Percentiles rank a stretch among this genome's conserved stretches.
phyloP scores from a whole-genome alignment of 2,888 invertebrate species.

The Teleiodes luculella region DNA sequence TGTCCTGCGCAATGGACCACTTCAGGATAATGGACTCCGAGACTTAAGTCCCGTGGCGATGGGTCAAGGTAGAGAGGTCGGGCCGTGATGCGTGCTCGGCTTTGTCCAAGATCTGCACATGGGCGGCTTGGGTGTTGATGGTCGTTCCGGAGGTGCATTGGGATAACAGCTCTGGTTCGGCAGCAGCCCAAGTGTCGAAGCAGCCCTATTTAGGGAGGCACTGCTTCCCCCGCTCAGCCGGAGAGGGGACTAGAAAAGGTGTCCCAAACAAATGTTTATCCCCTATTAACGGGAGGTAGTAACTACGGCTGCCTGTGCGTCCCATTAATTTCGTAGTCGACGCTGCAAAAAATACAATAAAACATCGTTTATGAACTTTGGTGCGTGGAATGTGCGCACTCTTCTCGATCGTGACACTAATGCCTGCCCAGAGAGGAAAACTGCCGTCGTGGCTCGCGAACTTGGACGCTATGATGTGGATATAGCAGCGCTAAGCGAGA shows the following conservation, averaged over 20 bases:
- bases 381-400: conserved; percentile 26
- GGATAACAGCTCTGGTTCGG: conserved; percentile 21
- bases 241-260: conserved; percentile 30
- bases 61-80: no score
- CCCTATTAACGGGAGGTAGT: not conserved
- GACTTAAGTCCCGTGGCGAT: no score
- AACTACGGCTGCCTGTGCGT: not conserved
- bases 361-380: not conserved
- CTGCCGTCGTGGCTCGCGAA: conserved; percentile 29
- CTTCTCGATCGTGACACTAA: conserved; percentile 24
- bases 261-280: conserved; percentile 11
- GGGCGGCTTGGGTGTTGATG: no score
- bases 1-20: no score
- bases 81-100: no score
- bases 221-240: conserved; percentile 28
- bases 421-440: conserved; percentile 26
- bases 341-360: not conserved
- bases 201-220: conserved; percentile 28
- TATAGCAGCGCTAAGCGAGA: conserved; percentile 31
- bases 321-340: not conserved
- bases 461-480: conserved; percentile 25
- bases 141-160: conserved; percentile 16
- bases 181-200: conserved; percentile 23
- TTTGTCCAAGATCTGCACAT: no score
- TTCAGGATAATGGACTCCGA: no score